phyloP scores from a whole-genome alignment of 2,888 invertebrate genomes.

The Synanthedon andrenaeformis region DNA sequence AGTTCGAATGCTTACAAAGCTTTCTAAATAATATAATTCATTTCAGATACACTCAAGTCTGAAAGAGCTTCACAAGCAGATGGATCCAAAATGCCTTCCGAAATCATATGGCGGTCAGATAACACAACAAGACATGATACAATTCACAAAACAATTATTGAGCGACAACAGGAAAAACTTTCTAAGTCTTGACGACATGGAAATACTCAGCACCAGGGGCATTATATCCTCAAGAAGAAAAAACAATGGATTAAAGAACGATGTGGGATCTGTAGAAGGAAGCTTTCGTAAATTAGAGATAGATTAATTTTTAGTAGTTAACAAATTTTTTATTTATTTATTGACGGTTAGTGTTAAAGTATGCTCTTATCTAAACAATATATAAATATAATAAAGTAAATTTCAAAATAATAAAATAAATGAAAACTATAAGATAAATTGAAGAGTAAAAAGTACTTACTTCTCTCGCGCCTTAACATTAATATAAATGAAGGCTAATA shows the following conservation, averaged over 20 bases:
- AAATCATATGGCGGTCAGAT: constrained; percentile 79
- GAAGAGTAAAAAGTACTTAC: no score
- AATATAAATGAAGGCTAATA: no score
- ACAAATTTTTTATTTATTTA: no score
- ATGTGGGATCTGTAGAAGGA: constrained; percentile 57
- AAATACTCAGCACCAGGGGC: constrained; percentile 74
- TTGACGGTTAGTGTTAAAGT: no score
- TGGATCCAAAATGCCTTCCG: constrained; percentile 76
- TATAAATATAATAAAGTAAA: no score
- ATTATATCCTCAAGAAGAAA: constrained; percentile 38
- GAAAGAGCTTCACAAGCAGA: constrained; percentile 68
- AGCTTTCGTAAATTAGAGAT: constrained; percentile 79
- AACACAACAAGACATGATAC: constrained; percentile 78
- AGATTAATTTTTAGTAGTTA: constrained; percentile 45
- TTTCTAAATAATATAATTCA: no score
- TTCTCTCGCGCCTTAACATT: no score
- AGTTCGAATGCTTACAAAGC: no score
- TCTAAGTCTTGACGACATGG: constrained; percentile 73
- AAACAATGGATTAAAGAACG: constrained; percentile 26
- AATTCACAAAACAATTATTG: constrained; percentile 74
- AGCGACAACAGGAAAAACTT: constrained; percentile 70
- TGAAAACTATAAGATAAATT: no score
- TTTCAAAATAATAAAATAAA: no score
- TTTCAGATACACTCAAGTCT: constrained; percentile 70
- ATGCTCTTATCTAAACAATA: no score